Evolutionary conservation across 1,140 invertebrate species (phyloP), one percentile per base, ranked within the genome.

Genomic region (Drosophila sulfurigaster): DNA sequence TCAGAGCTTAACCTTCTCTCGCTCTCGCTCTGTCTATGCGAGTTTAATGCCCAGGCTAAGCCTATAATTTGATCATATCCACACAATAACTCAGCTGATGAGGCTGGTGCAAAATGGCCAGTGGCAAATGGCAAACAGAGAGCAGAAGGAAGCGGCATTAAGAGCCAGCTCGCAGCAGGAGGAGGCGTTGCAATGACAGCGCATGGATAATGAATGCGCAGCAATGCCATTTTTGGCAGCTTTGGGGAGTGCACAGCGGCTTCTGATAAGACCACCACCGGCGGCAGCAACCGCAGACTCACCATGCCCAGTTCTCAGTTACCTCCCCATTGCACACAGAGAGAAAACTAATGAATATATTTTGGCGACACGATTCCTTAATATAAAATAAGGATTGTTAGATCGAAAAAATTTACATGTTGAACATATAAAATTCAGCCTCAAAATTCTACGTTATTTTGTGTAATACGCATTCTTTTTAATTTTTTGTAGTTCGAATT

Each of bases 11-110:
- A 51, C 2, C 20, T 28, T 54, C 11, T 10, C 20, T 30, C 20
- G 1, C 20, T 52, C 25, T 52, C 11, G 38, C 59, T 76, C 74
- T 67, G 63, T 88, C 85, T 75, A 88, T 88, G 83, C 85, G 83
- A 89, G 65, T 89, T 88, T 88, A 89, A 88, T 88, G 78, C 85
- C 28, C 68, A 78, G 54, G 67, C 78, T 67, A 89, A 89, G 85
- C 85, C 85, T 89, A 89, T 89, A 89, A 89, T 89, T 89, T 89
- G 85, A 89, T 89, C 81, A 78, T 88, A 91, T 91, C 88, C 88
- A 91, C 72, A 77, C 79, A 81, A 91, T 91, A 91, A 91, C 79
- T 91, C 88, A 85, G 51, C 28, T n/a, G 48, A 15, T 54, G 35
- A 38, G 35, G 35, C 35, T 38, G 75, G 72, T 78, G 88, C 82